Conservation (phyloP, 2,797 vertebrate species). For the Thaleichthys pacificus region DNA sequence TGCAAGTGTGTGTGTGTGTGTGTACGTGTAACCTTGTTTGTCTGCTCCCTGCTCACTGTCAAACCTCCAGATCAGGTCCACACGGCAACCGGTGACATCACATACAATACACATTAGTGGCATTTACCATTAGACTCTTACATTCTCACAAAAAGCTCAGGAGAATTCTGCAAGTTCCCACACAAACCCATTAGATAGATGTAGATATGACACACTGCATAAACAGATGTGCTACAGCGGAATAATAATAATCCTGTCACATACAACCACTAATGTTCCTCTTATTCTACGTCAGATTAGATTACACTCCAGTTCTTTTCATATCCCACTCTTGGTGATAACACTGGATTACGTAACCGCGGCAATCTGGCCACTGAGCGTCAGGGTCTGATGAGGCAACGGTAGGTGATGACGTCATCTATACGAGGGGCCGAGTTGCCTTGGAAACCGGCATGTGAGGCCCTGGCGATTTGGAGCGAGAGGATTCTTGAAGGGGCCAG, state of each 20-base stretch:
- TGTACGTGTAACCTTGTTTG: not conserved
- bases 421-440: not conserved
- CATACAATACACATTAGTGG: not conserved
- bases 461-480: conserved; percentile 26
- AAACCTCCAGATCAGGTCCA: not conserved
- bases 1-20: not conserved
- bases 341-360: conserved; percentile 21
- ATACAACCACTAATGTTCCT: not conserved
- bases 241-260: conserved; percentile 1
- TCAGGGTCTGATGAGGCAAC: conserved; percentile 4
- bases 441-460: conserved; percentile 7
- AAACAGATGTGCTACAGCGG: not conserved
- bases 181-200: not conserved
- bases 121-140: not conserved
- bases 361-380: not conserved
- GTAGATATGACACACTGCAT: not conserved
- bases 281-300: conserved; percentile 1
- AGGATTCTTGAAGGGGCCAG: not conserved
- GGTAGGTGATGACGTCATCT: conserved; percentile 5
- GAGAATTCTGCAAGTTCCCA: not conserved
- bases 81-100: not conserved
- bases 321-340: not conserved
- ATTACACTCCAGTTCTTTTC: not conserved
- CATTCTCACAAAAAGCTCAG: not conserved
- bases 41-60: not conserved